These are phyloP conservation scores for Leptosomus discolor DNA, from an alignment of 2,113 vertebrate species.

Conservation along the genomic window DNA sequence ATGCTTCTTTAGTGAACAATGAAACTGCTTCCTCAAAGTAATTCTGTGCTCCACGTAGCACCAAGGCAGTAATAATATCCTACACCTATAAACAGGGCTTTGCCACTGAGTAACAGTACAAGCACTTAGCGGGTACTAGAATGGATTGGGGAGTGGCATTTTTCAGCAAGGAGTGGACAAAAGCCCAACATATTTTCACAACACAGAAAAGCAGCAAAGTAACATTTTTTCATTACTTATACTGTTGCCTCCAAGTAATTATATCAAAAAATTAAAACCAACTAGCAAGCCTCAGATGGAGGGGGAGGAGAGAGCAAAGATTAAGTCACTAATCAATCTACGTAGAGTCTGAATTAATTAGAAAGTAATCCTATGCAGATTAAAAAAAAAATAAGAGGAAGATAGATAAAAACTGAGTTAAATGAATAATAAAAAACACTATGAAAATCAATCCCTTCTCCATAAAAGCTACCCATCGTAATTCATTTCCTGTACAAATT, in stretches of 20 bases:
- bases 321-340: conserved; percentile 12
- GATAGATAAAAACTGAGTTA: neutral
- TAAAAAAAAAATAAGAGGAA: neutral
- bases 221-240: neutral
- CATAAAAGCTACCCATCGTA: neutral
- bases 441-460: neutral
- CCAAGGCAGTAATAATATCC: neutral
- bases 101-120: neutral
- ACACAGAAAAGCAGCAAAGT: neutral
- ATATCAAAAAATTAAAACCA: neutral
- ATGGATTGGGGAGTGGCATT: neutral
- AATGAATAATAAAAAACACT: neutral
- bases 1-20: neutral
- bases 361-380: neutral
- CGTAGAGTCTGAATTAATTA: neutral
- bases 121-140: neutral
- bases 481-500: conserved; percentile 26
- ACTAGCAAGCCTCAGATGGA: neutral
- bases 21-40: neutral
- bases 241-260: neutral
- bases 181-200: neutral
- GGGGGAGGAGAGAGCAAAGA: neutral
- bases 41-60: neutral
- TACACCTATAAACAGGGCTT: neutral
- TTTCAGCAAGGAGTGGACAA: neutral